phyloP scores from a whole-genome alignment of 92 coral and sea anemone genomes.

The Ricordea florida region DNA sequence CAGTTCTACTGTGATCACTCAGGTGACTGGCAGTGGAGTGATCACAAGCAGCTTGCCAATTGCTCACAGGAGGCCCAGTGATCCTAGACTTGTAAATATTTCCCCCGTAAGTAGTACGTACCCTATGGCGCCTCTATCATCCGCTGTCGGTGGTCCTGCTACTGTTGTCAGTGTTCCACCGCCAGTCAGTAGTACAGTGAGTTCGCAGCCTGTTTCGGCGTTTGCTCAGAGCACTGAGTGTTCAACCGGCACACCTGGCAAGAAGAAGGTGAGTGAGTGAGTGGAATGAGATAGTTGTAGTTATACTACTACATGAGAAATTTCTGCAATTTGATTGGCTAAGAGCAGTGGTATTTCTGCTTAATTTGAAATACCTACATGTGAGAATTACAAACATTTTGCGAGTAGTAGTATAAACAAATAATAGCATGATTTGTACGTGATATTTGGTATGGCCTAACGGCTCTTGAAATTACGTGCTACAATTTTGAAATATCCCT shows the following conservation, averaged over 20 bases:
- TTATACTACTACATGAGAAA: neutral
- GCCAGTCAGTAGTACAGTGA: neutral
- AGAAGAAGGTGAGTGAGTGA: conserved; percentile 67
- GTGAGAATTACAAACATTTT: too few relatives aligned
- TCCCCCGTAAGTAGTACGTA: conserved; percentile 25
- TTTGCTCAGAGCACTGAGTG: conserved; percentile 46
- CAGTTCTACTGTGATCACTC: neutral
- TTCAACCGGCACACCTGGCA: conserved; percentile 76
- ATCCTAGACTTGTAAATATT: conserved; percentile 72
- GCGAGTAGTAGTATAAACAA: too few relatives aligned
- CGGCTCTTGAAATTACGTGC: too few relatives aligned
- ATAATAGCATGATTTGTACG: too few relatives aligned
- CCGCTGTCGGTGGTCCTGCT: conserved; percentile 3
- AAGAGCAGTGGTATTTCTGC: too few relatives aligned
- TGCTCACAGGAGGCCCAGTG: conserved; percentile 67
- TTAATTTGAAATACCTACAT: too few relatives aligned
- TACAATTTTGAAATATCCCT: too few relatives aligned
- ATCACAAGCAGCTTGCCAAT: neutral
- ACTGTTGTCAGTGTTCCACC: conserved; percentile 37
- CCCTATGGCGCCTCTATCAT: neutral
- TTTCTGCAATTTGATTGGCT: neutral
- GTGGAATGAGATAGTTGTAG: neutral
- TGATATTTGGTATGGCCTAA: too few relatives aligned
- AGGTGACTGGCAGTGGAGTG: neutral
- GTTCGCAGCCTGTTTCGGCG: conserved; percentile 20